These are phyloP conservation scores for Leptocoma aspasia DNA, from an alignment of 2,113 vertebrate genomes.

Conservation along the genomic window DNA sequence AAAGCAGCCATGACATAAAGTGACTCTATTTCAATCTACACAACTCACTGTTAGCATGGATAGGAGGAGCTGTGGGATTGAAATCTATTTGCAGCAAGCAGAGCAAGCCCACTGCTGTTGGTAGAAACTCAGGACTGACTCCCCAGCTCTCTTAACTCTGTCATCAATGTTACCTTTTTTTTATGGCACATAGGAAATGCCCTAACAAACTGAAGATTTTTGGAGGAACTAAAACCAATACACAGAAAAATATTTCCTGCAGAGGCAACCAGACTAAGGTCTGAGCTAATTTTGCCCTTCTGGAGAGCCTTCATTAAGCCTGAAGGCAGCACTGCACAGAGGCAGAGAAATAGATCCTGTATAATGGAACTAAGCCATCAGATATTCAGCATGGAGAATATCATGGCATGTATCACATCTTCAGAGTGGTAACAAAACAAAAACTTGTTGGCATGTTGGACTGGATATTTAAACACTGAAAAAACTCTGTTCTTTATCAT, in stretches of 20 bases:
- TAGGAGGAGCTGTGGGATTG: background rate
- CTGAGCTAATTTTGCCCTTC: background rate
- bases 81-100: background rate
- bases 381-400: background rate
- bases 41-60: background rate
- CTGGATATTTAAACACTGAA: background rate
- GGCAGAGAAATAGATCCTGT: background rate
- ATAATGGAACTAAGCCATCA: background rate
- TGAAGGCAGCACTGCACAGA: background rate
- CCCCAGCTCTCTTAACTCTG: background rate
- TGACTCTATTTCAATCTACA: background rate
- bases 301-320: background rate
- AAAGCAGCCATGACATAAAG: background rate
- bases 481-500: background rate
- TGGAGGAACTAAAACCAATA: background rate
- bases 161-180: background rate
- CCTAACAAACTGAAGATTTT: background rate
- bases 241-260: background rate
- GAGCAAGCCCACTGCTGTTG: background rate
- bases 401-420: background rate
- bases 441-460: background rate
- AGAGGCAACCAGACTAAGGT: background rate
- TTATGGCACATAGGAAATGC: background rate
- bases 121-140: background rate
- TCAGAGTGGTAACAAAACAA: background rate